Base-by-base conservation (phyloP, 2,113 vertebrate species). In the Pseudorectes ferrugineus region DNA sequence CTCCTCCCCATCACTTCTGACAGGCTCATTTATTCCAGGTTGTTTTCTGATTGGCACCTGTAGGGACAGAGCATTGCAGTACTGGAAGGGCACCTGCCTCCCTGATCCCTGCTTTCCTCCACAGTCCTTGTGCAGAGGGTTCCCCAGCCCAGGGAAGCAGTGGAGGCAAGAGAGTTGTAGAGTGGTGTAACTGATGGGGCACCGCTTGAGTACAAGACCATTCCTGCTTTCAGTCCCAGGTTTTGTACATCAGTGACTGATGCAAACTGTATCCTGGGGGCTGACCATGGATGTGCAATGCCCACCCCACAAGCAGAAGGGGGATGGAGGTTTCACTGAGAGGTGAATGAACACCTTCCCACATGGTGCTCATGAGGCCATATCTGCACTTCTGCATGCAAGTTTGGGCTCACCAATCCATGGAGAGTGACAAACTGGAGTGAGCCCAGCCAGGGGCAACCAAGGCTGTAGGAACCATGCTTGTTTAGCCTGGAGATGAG, bases 391-490 rank as follows among this genome's bases (percentile, higher is more conserved):
- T 71, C 46, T 79, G 36, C 35, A 29, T 21, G 24, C n/a, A 46
- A 24, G 31, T 85, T 65, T 91, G 62, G 61, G 35, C 35, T 40
- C 72, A 88, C 18, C 31, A 58, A 2, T 22, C 80, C n/a, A 28
- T 0, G 4, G 11, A 52, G 54, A 55, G 25, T 18, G 48, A 65
- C 49, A 81, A 77, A 57, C 12, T n/a, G 51, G 22, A 25, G 12
- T 1, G 2, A 89, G 25, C 25, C 14, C 40, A 77, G 33, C 26
- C 0, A 0, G 31, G 20, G 25, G 31, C 31, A 29, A 54, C 19
- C 46, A 55, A 52, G 28, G 70, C 22, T 63, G 11, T 24, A 68
- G 62, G 33, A 90, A 52, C 33, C 26, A 29, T 3, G 3, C 26
- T 42, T 71, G 25, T 52, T 85, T 49, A 79, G 42, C 43, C 10